Percentiles rank a stretch among this genome's conserved stretches.
These are phyloP conservation scores for Jaculus jaculus DNA, from an alignment of 2,113 vertebrate species.

Conservation along the genomic window DNA sequence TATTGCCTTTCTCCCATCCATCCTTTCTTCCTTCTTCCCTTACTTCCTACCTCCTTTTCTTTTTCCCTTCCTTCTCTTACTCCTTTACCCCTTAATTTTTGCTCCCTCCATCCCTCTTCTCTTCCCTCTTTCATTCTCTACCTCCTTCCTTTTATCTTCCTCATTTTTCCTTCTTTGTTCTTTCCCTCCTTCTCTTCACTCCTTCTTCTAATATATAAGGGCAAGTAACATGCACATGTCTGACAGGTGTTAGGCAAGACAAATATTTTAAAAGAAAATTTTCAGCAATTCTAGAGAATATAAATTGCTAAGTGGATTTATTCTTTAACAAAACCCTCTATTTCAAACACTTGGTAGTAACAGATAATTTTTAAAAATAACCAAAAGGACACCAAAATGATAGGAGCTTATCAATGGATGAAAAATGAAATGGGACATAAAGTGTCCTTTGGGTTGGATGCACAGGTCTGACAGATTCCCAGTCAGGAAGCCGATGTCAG, in stretches of 20 bases:
- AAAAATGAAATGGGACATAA: background rate
- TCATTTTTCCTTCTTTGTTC: background rate
- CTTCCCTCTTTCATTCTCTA: too few relatives aligned
- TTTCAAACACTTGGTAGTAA: background rate
- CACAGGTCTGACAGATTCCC: background rate
- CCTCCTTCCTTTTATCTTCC: too few relatives aligned
- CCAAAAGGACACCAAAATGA: background rate
- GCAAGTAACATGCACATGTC: background rate
- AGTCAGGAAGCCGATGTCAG: background rate
- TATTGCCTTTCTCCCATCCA: background rate
- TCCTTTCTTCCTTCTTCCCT: background rate
- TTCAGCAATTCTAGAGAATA: background rate
- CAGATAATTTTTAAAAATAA: background rate
- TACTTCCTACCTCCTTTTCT: background rate
- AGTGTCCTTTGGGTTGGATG: background rate
- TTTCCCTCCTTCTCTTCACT: background rate
- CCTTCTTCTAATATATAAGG: background rate
- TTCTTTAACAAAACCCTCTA: slow-evolving; percentile 8
- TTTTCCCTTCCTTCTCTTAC: background rate
- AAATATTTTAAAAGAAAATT: background rate
- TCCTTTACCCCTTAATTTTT: background rate
- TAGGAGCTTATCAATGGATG: background rate
- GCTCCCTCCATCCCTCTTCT: too few relatives aligned
- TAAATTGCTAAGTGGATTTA: slow-evolving; percentile 16
- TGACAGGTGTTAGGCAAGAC: background rate